Percentiles rank a stretch among this genome's conserved stretches.
These are phyloP conservation scores for Betta splendens DNA, from an alignment of 2,797 vertebrate species.

Conservation along the genomic window DNA sequence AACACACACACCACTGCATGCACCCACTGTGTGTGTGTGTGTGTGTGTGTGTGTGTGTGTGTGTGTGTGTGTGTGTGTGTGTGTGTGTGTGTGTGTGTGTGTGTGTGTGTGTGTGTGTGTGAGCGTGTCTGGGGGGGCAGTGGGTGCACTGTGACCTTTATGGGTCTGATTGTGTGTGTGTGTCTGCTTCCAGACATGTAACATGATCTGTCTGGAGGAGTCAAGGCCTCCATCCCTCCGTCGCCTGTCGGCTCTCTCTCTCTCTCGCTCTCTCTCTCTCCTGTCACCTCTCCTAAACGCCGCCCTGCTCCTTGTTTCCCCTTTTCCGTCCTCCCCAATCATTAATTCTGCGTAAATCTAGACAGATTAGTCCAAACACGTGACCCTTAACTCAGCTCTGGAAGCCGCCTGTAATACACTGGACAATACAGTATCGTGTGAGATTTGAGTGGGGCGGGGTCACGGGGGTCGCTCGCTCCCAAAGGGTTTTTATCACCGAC, in stretches of 20 bases:
- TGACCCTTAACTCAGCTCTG: constrained; percentile 19
- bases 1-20: too few species aligned
- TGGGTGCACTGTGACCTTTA: constrained; percentile 68
- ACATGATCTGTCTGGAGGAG: constrained; percentile 65
- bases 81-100: constrained; percentile 52
- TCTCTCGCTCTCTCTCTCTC: constrained; percentile 44
- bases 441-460: constrained; percentile 40
- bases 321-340: too few species aligned
- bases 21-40: constrained; percentile 49
- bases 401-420: constrained; percentile 26
- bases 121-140: constrained; percentile 64
- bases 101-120: constrained; percentile 50
- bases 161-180: constrained; percentile 34
- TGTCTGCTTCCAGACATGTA: constrained; percentile 58
- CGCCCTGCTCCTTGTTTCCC: constrained; percentile 38
- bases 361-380: constrained; percentile 10
- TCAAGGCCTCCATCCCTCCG: constrained; percentile 50
- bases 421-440: constrained; percentile 10
- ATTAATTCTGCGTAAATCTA: constrained; percentile 19
- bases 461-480: constrained; percentile 50
- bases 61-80: constrained; percentile 50
- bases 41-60: constrained; percentile 45
- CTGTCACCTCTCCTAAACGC: constrained; percentile 10
- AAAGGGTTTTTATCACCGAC: constrained; percentile 53
- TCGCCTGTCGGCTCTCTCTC: constrained; percentile 61